Evolutionary conservation across 2,113 vertebrate species (phyloP).

Genomic region (Macaca fascicularis): DNA sequence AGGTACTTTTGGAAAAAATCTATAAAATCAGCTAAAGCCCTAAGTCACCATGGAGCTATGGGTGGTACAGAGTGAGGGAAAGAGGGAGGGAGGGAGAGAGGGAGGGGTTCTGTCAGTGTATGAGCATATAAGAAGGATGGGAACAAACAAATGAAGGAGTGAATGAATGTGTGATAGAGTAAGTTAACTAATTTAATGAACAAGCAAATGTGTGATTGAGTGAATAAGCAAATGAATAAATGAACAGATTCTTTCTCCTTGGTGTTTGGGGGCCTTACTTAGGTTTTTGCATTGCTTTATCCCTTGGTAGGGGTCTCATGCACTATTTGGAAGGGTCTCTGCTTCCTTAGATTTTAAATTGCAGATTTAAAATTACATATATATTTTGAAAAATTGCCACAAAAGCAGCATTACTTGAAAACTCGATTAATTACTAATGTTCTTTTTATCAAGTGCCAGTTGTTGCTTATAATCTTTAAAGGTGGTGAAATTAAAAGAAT

Average conservation of each 20-base stretch:
- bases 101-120: background rate
- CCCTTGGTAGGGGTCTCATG: background rate
- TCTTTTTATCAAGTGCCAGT: conserved; percentile 55
- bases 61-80: background rate
- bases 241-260: background rate
- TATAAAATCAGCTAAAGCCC: background rate
- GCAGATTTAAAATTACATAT: background rate
- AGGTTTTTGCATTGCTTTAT: background rate
- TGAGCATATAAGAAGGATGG: background rate
- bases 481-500: conserved; percentile 59
- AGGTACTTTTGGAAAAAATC: background rate
- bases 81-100: background rate
- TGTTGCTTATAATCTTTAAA: conserved; percentile 52
- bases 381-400: background rate
- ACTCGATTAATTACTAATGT: conserved; percentile 71
- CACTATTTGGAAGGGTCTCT: background rate
- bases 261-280: background rate
- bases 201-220: background rate
- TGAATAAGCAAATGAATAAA: background rate
- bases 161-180: background rate
- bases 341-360: background rate
- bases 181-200: background rate
- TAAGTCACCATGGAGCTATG: background rate
- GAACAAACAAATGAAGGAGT: background rate
- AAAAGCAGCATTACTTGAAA: conserved; percentile 12